phyloP scores from a whole-genome alignment of 2,113 vertebrate genomes.

The rabbit (Oryctolagus cuniculus) region mOryCun1.1 NC_091433.1:186253001-186253500 shows the following conservation, averaged over 20 bases:
- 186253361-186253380: not conserved
- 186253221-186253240: not conserved
- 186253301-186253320: constrained; percentile 32
- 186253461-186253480: constrained; percentile 40
- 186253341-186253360: not conserved
- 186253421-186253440: not conserved
- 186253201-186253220: no score
- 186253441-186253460: not conserved
- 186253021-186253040: no score
- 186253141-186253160: no score
- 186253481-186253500: constrained; percentile 70
- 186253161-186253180: no score
- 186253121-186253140: no score
- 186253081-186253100: no score
- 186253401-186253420: not conserved
- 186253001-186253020: no score
- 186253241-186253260: constrained; percentile 44
- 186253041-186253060: no score
- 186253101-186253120: no score
- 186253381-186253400: not conserved
- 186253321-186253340: not conserved
- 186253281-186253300: constrained; percentile 49
- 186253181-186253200: no score
- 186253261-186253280: constrained; percentile 54
- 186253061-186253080: no score